Conservation (phyloP, 2,888 invertebrate genomes). For the Tetrapedia diversipes region DNA sequence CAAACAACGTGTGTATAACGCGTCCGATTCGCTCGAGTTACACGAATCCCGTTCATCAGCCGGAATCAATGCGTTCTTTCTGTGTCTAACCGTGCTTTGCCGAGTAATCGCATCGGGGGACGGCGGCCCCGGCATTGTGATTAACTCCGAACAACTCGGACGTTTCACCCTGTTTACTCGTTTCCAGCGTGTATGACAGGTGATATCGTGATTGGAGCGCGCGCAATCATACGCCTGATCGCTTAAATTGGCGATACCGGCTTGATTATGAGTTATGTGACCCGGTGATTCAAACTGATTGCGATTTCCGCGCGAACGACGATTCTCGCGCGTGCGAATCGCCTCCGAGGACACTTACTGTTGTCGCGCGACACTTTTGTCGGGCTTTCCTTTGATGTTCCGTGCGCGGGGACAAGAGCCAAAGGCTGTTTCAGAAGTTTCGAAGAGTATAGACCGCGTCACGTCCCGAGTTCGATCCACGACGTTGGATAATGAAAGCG, state of each 20-base stretch:
- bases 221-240: slow-evolving; percentile 50
- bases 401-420: neutral
- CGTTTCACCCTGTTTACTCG: slow-evolving; percentile 54
- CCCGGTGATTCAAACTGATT: slow-evolving; percentile 45
- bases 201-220: slow-evolving; percentile 50
- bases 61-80: slow-evolving; percentile 28
- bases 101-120: slow-evolving; percentile 25
- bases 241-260: slow-evolving; percentile 51
- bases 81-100: slow-evolving; percentile 22
- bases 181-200: slow-evolving; percentile 37
- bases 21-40: neutral
- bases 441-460: neutral
- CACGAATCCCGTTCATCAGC: slow-evolving; percentile 7
- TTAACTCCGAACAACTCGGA: slow-evolving; percentile 46
- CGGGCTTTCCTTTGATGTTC: neutral
- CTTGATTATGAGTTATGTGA: slow-evolving; percentile 56
- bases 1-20: no score
- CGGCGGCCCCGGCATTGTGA: slow-evolving; percentile 28
- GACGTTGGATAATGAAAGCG: neutral
- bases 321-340: slow-evolving; percentile 9
- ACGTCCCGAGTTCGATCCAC: neutral
- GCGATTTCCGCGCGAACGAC: slow-evolving; percentile 28
- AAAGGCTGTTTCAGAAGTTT: neutral
- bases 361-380: neutral
- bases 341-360: no score